A percentile compares a stretch with the other conserved stretches of the same genome.
These are phyloP conservation scores for Fulmarus glacialis DNA, from an alignment of 2,113 vertebrate species.

Conservation along the genomic window DNA sequence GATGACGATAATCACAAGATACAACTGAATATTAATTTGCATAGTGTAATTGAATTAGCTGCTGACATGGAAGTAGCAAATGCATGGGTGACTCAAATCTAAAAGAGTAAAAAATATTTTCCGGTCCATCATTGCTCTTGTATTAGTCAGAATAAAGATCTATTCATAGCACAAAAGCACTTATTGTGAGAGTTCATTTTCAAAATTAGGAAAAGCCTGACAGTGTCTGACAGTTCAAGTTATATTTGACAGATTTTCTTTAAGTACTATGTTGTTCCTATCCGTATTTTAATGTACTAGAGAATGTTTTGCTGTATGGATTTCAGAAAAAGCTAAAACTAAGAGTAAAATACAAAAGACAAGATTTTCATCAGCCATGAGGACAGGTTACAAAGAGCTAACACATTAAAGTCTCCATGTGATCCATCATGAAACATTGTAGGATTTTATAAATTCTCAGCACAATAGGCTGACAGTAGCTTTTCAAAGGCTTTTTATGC, in stretches of 20 bases:
- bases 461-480: conserved; percentile 6
- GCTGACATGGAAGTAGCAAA: conserved; percentile 3
- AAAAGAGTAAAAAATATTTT: background rate
- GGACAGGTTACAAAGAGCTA: conserved; percentile 21
- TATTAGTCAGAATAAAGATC: conserved; percentile 16
- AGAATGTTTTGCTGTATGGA: background rate
- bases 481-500: conserved; percentile 12
- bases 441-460: background rate
- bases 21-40: conserved; percentile 7
- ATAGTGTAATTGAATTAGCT: background rate
- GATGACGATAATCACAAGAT: conserved; percentile 41
- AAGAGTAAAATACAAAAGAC: background rate
- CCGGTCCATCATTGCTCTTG: background rate
- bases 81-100: background rate
- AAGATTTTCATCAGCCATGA: background rate
- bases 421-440: background rate
- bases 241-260: background rate
- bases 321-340: background rate
- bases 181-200: conserved; percentile 23
- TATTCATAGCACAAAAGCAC: conserved; percentile 23
- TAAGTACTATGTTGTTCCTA: background rate
- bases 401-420: conserved; percentile 15
- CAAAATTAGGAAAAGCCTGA: conserved; percentile 38
- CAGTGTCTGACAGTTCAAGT: conserved; percentile 17
- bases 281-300: background rate